Base-by-base conservation (phyloP, 2,113 vertebrate genomes). In the Podilymbus podiceps region DNA sequence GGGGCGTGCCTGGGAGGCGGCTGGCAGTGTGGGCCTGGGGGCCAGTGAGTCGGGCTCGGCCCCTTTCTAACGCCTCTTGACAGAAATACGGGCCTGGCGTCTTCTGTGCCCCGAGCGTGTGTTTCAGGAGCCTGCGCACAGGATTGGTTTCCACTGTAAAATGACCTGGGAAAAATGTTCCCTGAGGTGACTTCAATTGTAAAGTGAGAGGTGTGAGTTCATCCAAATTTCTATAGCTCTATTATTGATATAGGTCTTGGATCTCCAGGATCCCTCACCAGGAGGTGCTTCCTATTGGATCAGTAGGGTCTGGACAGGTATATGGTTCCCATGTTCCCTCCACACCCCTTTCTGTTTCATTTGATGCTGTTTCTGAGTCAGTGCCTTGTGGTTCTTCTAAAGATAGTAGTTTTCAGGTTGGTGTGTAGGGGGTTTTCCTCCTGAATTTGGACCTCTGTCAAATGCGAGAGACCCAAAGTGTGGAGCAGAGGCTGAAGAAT, bases 301-400 rank as follows among this genome's bases (percentile, higher is more conserved):
- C 9, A 42, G 11, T 20, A 42, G 13, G 5, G 8, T 31, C 55
- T 63, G 33, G 31, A 11, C 5, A 30, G 59, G 35, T 42, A 15
- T 12, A 38, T 12, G 33, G 25, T 8, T 42, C 25, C 22, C 1
- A 0, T 38, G 7, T 44, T 46, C 9, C 19, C 6, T 9, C 8
- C 1, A 0, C 24, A 27, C 5, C 7, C 3, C 4, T 20, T 42
- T 33, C 4, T 23, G 0, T 55, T 84, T 74, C 0, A 30, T 33
- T 86, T 49, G 11, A 10, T 31, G 69, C 16, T 24, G 23, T n/a
- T 77, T 72, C 12, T 84, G 49, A 74, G 16, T 89, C n/a, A 49
- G 31, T 30, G 62, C 85, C 38, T 55, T 53, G 16, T 66, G 75
- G 33, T 22, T 33, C 8, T 62, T 95, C 8, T 24, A 30, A 52